These are phyloP conservation scores for Sphenopsis melanotis DNA, from an alignment of 2,797 vertebrate genomes.

Conservation along the genomic window DNA sequence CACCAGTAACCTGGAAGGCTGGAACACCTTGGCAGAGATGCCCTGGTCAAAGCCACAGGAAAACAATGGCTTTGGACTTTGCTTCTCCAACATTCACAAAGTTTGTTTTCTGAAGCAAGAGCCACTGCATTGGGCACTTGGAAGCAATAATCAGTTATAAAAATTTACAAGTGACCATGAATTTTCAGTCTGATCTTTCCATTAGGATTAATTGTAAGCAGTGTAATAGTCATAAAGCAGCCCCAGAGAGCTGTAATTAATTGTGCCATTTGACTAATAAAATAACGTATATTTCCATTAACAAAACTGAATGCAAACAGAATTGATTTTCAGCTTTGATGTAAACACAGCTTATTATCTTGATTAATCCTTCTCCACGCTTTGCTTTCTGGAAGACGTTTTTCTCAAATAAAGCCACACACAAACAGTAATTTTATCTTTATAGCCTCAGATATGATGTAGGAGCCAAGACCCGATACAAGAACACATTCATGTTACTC, in stretches of 20 bases:
- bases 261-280: constrained; percentile 35
- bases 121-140: not conserved
- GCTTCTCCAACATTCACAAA: not conserved
- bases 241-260: constrained; percentile 24
- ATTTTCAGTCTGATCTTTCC: constrained; percentile 19
- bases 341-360: constrained; percentile 42
- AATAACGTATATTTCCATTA: constrained; percentile 40
- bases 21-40: fast-evolving
- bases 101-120: not conserved
- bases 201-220: constrained; percentile 14
- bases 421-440: not conserved
- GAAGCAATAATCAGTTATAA: not conserved
- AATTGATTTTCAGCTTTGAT: constrained; percentile 28
- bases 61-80: fast-evolving
- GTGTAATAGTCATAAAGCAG: not conserved
- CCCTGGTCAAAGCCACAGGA: fast-evolving
- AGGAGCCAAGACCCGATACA: not conserved
- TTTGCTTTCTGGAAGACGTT: constrained; percentile 24
- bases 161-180: not conserved
- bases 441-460: not conserved
- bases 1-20: no score
- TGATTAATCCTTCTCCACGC: constrained; percentile 24
- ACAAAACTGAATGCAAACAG: not conserved
- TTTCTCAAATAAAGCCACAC: not conserved
- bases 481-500: not conserved